These are phyloP conservation scores for Chamaea fasciata DNA, from an alignment of 2,113 vertebrate genomes.

Conservation along the genomic window DNA sequence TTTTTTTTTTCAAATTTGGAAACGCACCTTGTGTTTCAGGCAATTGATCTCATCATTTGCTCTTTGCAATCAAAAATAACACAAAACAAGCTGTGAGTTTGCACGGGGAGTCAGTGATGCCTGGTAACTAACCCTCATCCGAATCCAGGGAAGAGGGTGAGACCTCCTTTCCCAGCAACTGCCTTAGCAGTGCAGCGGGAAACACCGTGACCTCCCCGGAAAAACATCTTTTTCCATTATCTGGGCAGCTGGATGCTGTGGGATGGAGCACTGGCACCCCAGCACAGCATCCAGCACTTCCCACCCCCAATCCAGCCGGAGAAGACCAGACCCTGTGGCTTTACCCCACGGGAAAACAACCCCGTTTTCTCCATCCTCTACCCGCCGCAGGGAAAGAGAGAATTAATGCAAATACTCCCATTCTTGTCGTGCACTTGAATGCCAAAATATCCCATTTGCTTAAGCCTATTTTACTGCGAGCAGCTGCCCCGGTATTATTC, in stretches of 20 bases:
- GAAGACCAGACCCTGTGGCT: neutral
- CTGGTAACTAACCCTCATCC: neutral
- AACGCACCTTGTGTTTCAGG: neutral
- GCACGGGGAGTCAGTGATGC: neutral
- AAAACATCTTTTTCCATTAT: neutral
- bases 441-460: constrained; percentile 65
- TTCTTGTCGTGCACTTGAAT: constrained; percentile 69
- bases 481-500: constrained; percentile 79
- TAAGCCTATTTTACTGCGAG: constrained; percentile 73
- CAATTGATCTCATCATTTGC: neutral
- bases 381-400: neutral
- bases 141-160: neutral
- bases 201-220: accelerated
- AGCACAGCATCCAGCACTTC: neutral
- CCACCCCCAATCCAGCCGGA: neutral
- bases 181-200: neutral
- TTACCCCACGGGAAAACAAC: neutral
- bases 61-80: neutral
- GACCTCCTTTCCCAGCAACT: accelerated
- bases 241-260: neutral
- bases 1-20: neutral
- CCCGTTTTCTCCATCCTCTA: neutral
- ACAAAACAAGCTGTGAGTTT: neutral
- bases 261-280: neutral
- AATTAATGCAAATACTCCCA: constrained; percentile 62